Conservation (phyloP, 2,113 vertebrate genomes). For the Gadus macrocephalus region DNA sequence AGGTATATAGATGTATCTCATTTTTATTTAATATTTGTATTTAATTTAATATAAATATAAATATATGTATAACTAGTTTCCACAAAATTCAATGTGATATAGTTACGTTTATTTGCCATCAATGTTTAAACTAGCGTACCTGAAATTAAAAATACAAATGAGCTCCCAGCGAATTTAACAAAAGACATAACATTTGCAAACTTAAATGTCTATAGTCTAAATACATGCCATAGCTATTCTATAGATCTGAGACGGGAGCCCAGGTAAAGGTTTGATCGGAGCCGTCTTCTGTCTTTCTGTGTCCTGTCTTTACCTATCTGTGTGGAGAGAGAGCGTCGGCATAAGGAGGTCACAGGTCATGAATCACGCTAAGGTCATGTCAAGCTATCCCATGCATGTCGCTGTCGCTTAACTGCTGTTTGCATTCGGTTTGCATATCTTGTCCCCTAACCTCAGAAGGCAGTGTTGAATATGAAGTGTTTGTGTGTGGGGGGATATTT, state of each 20-base stretch:
- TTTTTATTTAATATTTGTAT: too few species aligned
- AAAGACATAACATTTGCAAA: too few species aligned
- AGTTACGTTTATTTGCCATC: too few species aligned
- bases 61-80: too few species aligned
- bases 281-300: slow-evolving; percentile 25
- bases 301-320: slow-evolving; percentile 9
- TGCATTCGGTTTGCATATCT: slow-evolving; percentile 2
- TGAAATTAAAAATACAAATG: too few species aligned
- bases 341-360: slow-evolving; percentile 26
- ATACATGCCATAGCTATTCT: too few species aligned
- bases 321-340: slow-evolving; percentile 7
- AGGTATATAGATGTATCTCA: too few species aligned
- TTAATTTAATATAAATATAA: too few species aligned
- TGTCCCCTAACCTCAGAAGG: slow-evolving; percentile 13
- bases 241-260: neutral
- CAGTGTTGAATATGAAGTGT: slow-evolving; percentile 38
- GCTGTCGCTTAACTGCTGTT: slow-evolving; percentile 21
- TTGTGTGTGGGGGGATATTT: slow-evolving; percentile 36
- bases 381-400: slow-evolving; percentile 43
- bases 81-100: too few species aligned
- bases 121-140: too few species aligned
- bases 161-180: too few species aligned
- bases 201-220: too few species aligned
- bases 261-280: neutral
- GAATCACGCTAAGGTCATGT: slow-evolving; percentile 29